Percentiles rank a stretch among this genome's conserved stretches.
These are phyloP conservation scores for Limnephilus auricula DNA, from an alignment of 2,888 invertebrate species.

Conservation along the genomic window DNA sequence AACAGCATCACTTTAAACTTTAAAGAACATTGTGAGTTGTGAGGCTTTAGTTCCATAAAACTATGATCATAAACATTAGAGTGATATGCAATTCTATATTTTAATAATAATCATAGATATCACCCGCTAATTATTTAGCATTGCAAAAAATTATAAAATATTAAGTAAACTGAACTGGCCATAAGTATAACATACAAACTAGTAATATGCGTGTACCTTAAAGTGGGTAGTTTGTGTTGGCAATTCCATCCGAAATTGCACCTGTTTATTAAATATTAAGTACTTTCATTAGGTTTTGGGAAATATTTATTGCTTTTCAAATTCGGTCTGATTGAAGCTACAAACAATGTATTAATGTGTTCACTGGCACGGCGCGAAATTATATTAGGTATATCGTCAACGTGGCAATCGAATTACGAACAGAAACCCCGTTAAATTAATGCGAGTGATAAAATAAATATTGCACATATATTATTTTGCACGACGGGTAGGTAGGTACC, in stretches of 20 bases:
- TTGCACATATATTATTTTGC: not conserved
- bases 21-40: not conserved
- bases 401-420: not conserved
- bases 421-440: not conserved
- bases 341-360: not conserved
- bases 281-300: not conserved
- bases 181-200: too few species aligned
- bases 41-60: not conserved
- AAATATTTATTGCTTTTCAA: slow-evolving; percentile 2
- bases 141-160: not conserved
- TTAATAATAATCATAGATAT: not conserved
- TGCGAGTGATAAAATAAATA: not conserved
- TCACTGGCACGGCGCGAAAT: not conserved
- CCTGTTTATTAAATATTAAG: not conserved
- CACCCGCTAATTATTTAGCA: too few species aligned
- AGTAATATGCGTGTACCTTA: too few species aligned
- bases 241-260: not conserved
- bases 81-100: too few species aligned
- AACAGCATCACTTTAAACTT: not conserved
- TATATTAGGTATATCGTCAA: not conserved
- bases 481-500: not conserved
- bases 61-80: not conserved
- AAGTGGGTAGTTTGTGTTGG: not conserved
- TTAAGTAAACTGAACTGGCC: not conserved
- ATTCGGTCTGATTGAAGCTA: not conserved